phyloP scores from a whole-genome alignment of 2,888 invertebrate species.

The Tachina grossa region DNA sequence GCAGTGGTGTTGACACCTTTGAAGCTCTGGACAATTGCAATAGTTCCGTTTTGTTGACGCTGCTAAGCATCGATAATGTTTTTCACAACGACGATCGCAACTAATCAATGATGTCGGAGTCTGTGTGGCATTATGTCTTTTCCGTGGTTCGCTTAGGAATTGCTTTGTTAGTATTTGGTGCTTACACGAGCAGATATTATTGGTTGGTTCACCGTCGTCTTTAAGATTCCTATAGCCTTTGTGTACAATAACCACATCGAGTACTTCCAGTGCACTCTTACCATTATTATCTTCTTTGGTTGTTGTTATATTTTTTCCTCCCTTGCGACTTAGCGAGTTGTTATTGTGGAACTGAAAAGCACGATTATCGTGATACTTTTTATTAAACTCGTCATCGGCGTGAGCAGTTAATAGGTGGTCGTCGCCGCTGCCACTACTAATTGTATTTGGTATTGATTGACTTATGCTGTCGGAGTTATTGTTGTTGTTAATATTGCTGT shows the following conservation, averaged over 20 bases:
- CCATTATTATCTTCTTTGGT: conserved; percentile 23
- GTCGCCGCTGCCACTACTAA: conserved; percentile 78
- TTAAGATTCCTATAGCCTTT: conserved; percentile 61
- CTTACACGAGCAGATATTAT: conserved; percentile 54
- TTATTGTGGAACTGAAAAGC: conserved; percentile 81
- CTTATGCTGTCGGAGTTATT: conserved; percentile 78
- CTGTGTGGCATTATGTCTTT: conserved; percentile 81
- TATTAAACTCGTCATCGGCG: conserved; percentile 77
- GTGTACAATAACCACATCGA: conserved; percentile 78
- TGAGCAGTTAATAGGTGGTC: conserved; percentile 80
- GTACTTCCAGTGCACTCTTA: conserved; percentile 69
- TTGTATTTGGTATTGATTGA: conserved; percentile 77
- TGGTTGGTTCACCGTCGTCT: conserved; percentile 26
- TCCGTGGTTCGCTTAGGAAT: conserved; percentile 69
- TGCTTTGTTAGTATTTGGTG: conserved; percentile 50
- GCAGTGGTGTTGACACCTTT: conserved; percentile 62
- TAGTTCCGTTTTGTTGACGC: conserved; percentile 58
- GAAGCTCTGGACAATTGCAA: conserved; percentile 47
- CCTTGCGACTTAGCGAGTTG: conserved; percentile 72
- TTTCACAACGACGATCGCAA: conserved; percentile 64
- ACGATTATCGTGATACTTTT: conserved; percentile 80
- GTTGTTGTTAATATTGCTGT: conserved; percentile 74
- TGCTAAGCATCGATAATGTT: conserved; percentile 63
- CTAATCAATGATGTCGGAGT: conserved; percentile 74
- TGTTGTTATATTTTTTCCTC: conserved; percentile 53